Percentiles rank a stretch among this genome's conserved stretches.
These are phyloP conservation scores for Nematolebias whitei DNA, from an alignment of 2,113 vertebrate species.

Conservation along the genomic window DNA sequence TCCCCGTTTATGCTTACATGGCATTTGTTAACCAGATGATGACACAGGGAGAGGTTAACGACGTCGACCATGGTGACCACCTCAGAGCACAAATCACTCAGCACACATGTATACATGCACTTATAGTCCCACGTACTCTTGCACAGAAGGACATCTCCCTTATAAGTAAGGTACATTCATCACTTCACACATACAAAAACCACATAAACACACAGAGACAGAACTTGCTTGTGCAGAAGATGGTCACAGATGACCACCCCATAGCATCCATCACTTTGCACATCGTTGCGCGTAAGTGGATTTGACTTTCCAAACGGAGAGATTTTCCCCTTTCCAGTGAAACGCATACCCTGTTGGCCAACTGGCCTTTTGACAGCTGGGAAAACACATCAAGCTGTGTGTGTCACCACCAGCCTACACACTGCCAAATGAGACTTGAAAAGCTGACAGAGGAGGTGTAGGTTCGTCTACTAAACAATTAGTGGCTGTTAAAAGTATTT, in stretches of 20 bases:
- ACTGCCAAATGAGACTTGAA: slow-evolving; percentile 2
- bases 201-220: slow-evolving; percentile 47
- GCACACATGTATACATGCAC: slow-evolving; percentile 11
- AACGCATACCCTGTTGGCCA: slow-evolving; percentile 43
- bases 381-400: slow-evolving; percentile 50
- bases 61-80: slow-evolving; percentile 51
- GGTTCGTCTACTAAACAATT: not conserved
- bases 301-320: slow-evolving; percentile 8
- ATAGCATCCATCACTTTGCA: slow-evolving; percentile 43
- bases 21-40: slow-evolving; percentile 49
- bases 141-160: slow-evolving; percentile 14
- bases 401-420: slow-evolving; percentile 32
- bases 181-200: slow-evolving; percentile 15
- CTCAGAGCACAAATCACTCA: slow-evolving; percentile 45
- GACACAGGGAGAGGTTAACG: slow-evolving; percentile 31
- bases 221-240: slow-evolving; percentile 43
- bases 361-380: slow-evolving; percentile 61
- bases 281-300: slow-evolving; percentile 8
- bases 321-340: slow-evolving; percentile 42
- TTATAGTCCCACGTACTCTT: not conserved
- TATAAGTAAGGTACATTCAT: slow-evolving; percentile 6
- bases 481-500: no score
- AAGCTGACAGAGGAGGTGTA: slow-evolving; percentile 8
- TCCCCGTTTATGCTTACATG: slow-evolving; percentile 2
- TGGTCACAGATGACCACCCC: slow-evolving; percentile 57